A percentile compares a stretch with the other conserved stretches of the same genome.
Conservation (phyloP, 1,140 invertebrate species). For the Acromyrmex charruanus region DNA sequence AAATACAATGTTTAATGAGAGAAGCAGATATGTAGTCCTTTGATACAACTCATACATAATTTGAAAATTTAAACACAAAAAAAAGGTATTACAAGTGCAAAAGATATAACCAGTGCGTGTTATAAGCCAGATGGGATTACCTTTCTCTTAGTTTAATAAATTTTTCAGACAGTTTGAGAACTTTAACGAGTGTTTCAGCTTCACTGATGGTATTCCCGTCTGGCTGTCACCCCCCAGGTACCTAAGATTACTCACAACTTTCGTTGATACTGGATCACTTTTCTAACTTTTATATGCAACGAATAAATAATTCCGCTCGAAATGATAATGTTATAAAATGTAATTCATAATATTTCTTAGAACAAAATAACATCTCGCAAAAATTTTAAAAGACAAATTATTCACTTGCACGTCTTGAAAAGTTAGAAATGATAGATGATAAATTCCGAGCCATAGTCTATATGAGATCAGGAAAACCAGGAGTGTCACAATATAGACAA, state of each 20-base stretch:
- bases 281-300: background rate
- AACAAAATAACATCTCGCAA: background rate
- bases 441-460: background rate
- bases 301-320: background rate
- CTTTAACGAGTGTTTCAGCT: background rate
- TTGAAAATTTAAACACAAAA: conserved; percentile 14
- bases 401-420: conserved; percentile 1
- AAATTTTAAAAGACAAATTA: background rate
- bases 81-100: background rate
- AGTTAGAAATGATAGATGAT: conserved; percentile 2
- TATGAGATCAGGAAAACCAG: background rate
- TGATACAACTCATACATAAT: background rate
- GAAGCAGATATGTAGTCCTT: background rate
- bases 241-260: background rate
- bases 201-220: background rate
- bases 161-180: background rate
- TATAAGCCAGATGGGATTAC: background rate
- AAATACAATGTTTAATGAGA: background rate
- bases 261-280: background rate
- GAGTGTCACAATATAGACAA: conserved; percentile 6
- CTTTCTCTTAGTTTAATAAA: background rate
- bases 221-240: background rate
- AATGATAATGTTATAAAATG: background rate
- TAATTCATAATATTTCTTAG: background rate
- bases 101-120: background rate